phyloP scores from a whole-genome alignment of 2,113 vertebrate species.

The Dasyornis broadbenti region DNA sequence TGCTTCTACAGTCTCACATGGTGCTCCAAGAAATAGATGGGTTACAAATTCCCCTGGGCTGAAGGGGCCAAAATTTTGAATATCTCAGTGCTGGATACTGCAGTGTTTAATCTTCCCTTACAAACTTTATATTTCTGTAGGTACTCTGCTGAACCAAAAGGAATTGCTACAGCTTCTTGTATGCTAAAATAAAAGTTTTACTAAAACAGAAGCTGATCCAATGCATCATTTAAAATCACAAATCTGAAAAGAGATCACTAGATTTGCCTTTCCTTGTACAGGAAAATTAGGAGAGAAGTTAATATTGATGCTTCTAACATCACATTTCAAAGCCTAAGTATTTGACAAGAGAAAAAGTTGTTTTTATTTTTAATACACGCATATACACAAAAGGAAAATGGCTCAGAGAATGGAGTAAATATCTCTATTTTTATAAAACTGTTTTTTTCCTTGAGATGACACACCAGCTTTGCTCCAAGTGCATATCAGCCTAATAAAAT shows the following conservation, averaged over 20 bases:
- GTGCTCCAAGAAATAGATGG: not conserved
- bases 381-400: not conserved
- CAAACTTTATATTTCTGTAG: not conserved
- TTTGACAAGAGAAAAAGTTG: not conserved
- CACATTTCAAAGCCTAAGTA: slow-evolving; percentile 18
- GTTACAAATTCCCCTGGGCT: not conserved
- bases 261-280: not conserved
- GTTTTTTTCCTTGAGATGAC: not conserved
- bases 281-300: not conserved
- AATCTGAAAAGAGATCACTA: not conserved
- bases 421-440: slow-evolving; percentile 7
- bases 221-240: not conserved
- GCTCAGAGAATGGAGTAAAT: not conserved
- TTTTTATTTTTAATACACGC: not conserved
- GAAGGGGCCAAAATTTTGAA: not conserved
- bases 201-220: not conserved
- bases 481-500: not conserved
- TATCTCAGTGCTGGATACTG: not conserved
- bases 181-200: not conserved
- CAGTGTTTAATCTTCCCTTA: not conserved
- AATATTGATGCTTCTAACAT: slow-evolving; percentile 16
- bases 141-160: not conserved
- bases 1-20: not conserved
- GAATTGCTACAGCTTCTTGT: not conserved
- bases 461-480: not conserved